phyloP scores from a whole-genome alignment of 2,888 invertebrate genomes.

The Liodrosophila aerea region DNA sequence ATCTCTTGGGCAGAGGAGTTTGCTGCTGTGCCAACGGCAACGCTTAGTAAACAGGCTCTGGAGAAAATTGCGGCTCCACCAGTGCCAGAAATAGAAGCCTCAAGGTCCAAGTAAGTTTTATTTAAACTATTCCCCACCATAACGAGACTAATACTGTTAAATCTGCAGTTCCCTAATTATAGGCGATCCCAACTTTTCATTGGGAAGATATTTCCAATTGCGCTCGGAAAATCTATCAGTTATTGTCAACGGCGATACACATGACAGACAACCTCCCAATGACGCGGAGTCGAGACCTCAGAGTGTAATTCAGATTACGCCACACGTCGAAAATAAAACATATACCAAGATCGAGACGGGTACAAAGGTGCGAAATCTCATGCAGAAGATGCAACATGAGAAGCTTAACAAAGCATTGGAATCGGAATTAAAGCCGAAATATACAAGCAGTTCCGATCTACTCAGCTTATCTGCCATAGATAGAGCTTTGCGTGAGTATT shows the following conservation, averaged over 20 bases:
- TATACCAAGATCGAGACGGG: conserved; percentile 73
- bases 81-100: conserved; percentile 53
- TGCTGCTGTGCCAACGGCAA: conserved; percentile 78
- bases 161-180: conserved; percentile 68
- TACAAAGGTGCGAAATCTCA: conserved; percentile 46
- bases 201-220: conserved; percentile 79
- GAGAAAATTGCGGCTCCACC: conserved; percentile 46
- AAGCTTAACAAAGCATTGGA: conserved; percentile 61
- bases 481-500: conserved; percentile 73
- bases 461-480: conserved; percentile 80
- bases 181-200: conserved; percentile 77
- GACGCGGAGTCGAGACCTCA: conserved; percentile 24
- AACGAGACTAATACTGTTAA: background rate
- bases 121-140: background rate
- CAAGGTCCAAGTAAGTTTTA: conserved; percentile 62
- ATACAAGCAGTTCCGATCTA: conserved; percentile 69
- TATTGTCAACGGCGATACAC: conserved; percentile 66
- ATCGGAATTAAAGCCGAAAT: conserved; percentile 23
- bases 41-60: conserved; percentile 70
- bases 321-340: conserved; percentile 75
- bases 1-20: conserved; percentile 80
- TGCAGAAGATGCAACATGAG: conserved; percentile 61
- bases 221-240: conserved; percentile 79
- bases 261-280: conserved; percentile 56
- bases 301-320: conserved; percentile 52